These are phyloP conservation scores for Sebastes fasciatus DNA, from an alignment of 2,113 vertebrate genomes.

Conservation along the genomic window DNA sequence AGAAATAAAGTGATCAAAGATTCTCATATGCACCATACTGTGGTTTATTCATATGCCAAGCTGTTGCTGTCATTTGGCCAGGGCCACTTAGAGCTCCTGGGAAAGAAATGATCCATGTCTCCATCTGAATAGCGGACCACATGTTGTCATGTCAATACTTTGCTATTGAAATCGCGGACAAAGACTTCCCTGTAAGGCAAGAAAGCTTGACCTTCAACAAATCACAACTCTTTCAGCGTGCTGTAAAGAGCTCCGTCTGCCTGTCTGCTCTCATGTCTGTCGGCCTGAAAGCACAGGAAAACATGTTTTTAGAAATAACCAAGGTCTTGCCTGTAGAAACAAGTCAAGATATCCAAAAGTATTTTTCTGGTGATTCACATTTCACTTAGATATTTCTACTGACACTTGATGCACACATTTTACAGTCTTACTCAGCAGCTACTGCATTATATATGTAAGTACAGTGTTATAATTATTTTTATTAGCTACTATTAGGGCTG, in stretches of 20 bases:
- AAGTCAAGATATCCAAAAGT: not conserved
- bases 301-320: constrained; percentile 12
- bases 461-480: not conserved
- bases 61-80: constrained; percentile 78
- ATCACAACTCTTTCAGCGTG: constrained; percentile 46
- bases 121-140: constrained; percentile 74
- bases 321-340: constrained; percentile 4
- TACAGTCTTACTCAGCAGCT: not conserved
- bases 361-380: not conserved
- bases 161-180: constrained; percentile 78
- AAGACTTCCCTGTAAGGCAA: constrained; percentile 68
- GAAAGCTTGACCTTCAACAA: constrained; percentile 79
- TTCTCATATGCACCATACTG: constrained; percentile 62
- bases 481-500: not conserved
- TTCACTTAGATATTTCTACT: not conserved
- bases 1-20: constrained; percentile 54
- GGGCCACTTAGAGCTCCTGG: constrained; percentile 69
- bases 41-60: constrained; percentile 78
- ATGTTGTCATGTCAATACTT: constrained; percentile 76
- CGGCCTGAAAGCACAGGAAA: constrained; percentile 25
- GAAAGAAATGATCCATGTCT: constrained; percentile 73
- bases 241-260: constrained; percentile 46
- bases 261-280: constrained; percentile 37
- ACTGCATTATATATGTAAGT: not conserved
- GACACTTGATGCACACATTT: not conserved